Conservation (phyloP, 2,113 vertebrate species). For the Podiceps cristatus region DNA sequence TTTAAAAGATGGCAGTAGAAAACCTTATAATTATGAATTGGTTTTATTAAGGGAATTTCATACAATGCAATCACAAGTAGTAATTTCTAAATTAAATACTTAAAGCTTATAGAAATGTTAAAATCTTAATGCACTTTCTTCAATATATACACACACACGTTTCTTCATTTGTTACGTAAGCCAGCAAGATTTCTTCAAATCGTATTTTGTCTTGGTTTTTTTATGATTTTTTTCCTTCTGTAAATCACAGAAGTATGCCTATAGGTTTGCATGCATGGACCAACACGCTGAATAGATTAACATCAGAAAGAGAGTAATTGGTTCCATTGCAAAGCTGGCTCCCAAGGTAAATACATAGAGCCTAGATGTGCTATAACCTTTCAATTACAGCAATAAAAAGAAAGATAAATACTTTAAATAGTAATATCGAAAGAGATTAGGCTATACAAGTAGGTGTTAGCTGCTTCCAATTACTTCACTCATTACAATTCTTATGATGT, state of each 20-base stretch:
- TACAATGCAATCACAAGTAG: background rate
- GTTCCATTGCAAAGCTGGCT: background rate
- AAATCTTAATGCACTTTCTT: background rate
- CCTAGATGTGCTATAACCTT: conserved; percentile 10
- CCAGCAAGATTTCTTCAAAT: background rate
- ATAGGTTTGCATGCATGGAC: background rate
- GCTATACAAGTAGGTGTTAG: background rate
- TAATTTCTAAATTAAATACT: conserved; percentile 36
- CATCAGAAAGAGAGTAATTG: background rate
- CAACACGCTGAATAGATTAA: background rate
- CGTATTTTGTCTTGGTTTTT: background rate
- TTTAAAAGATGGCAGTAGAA: background rate
- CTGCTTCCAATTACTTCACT: background rate
- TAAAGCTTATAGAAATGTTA: background rate
- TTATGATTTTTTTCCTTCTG: background rate
- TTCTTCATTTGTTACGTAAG: background rate
- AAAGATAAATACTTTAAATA: conserved; percentile 12
- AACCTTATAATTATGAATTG: background rate
- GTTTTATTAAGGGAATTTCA: background rate
- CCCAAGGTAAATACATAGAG: background rate
- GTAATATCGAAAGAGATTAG: background rate
- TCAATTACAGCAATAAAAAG: conserved; percentile 7
- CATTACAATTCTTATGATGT: background rate
- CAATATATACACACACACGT: background rate
- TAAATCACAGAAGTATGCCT: background rate